Conservation (phyloP, 2,797 vertebrate species). For the Thalassophryne amazonica region DNA sequence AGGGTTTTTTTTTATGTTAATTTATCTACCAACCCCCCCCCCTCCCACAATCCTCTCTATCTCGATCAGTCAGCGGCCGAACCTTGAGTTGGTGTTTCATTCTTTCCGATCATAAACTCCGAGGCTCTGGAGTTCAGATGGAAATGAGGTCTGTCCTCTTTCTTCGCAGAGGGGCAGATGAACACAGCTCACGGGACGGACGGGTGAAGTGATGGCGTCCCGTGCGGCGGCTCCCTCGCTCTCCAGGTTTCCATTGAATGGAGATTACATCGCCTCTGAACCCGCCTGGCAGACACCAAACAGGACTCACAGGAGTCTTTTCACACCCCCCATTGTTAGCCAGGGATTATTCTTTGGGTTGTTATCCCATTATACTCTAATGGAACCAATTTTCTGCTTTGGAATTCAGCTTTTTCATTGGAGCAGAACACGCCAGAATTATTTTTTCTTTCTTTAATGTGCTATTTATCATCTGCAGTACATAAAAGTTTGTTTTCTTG, state of each 20-base stretch:
- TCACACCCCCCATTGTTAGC: conserved; percentile 71
- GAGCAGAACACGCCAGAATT: conserved; percentile 38
- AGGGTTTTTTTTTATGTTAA: conserved; percentile 65
- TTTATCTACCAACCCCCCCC: conserved; percentile 34
- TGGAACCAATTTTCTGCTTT: conserved; percentile 77
- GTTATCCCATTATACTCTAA: conserved; percentile 78
- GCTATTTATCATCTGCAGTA: conserved; percentile 45
- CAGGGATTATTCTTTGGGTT: conserved; percentile 76
- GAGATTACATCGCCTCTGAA: conserved; percentile 58
- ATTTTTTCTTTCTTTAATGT: conserved; percentile 56
- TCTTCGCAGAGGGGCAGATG: conserved; percentile 30
- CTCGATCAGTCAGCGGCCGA: conserved; percentile 12
- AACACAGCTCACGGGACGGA: conserved; percentile 35
- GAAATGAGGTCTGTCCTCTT: conserved; percentile 45
- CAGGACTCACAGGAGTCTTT: conserved; percentile 69
- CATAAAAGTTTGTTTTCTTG: conserved; percentile 37
- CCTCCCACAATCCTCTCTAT: neutral
- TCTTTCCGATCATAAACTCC: conserved; percentile 35
- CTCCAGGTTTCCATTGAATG: conserved; percentile 54
- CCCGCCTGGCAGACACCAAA: conserved; percentile 58
- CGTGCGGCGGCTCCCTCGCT: conserved; percentile 29
- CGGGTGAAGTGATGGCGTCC: conserved; percentile 18
- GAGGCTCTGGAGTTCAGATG: conserved; percentile 25
- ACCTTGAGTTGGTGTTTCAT: conserved; percentile 41
- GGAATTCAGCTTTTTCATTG: conserved; percentile 59